These are phyloP conservation scores for Phyllopteryx taeniolatus DNA, from an alignment of 2,113 vertebrate species.

Conservation along the genomic window DNA sequence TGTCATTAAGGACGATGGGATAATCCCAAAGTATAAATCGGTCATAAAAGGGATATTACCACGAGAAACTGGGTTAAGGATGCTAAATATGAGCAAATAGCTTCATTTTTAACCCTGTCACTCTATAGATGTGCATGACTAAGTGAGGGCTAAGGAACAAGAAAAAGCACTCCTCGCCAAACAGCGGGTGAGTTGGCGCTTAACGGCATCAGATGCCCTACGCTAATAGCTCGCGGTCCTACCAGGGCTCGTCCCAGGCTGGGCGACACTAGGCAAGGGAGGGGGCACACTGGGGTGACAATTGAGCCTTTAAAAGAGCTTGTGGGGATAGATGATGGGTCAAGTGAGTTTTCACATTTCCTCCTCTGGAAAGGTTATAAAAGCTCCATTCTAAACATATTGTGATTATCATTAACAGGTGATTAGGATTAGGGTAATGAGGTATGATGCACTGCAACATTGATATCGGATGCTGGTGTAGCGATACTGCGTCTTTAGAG, in stretches of 20 bases:
- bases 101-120: background rate
- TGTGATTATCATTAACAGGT: too few species aligned
- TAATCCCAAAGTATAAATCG: background rate
- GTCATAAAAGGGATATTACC: background rate
- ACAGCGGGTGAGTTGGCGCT: background rate
- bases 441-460: too few species aligned
- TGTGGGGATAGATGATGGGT: too few species aligned
- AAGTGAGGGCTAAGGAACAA: background rate
- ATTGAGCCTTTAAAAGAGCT: background rate
- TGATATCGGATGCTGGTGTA: too few species aligned
- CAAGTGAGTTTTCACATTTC: too few species aligned
- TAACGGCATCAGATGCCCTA: too few species aligned
- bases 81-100: background rate
- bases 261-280: background rate
- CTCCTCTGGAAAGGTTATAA: too few species aligned
- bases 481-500: too few species aligned
- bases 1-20: background rate
- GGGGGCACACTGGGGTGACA: background rate
- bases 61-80: background rate
- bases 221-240: too few species aligned
- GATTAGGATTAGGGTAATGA: too few species aligned
- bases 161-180: background rate
- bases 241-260: too few species aligned
- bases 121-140: background rate
- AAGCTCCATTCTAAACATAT: too few species aligned